Base-by-base conservation (phyloP, 2,888 invertebrate species). In the Microctonus hyperodae region DNA sequence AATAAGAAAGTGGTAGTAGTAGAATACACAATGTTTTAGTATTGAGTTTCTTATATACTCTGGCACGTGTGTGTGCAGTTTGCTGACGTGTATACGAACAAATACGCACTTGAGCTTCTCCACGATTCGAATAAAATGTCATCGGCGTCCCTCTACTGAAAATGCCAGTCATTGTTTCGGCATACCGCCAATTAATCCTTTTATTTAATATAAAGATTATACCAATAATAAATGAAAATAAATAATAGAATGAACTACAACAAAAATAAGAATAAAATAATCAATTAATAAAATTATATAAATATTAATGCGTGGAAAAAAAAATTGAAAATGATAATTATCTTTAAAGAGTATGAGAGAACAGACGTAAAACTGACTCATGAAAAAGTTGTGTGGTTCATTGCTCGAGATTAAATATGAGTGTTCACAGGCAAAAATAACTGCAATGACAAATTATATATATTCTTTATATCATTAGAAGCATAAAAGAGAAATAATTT, bases 101-200 rank as follows among this genome's bases (percentile, higher is more conserved):
- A 44, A 44, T 44, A 65, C 51, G 65, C 74, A 76, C 76, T 78
- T 76, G 76, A 76, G 73, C 73, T 74, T 20, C 22, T 35, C 72
- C 73, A 69, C 67, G 77, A 80, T 80, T 81, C 79, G 79, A 81
- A 81, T 79, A 81, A 79, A 67, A 79, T 81, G 78, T 70, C 66
- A 72, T 62, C 75, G 75, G 37, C 22, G 50, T 16, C 44, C 16
- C 16, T 16, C 16, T 6, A 33, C 72, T n/a, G 74, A 76, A 76
- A 76, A 76, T 78, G 75, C 78, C 78, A 69, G 40, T 72, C 74
- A 76, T 79, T 77, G 79, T 79, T 76, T 74, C 72, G 16, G 6
- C 44, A 44, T 44, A 16, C 44, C 16, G 7, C 56, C 63, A 57
- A 61, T 61, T 70, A 28, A 28, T 28, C 28, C 7, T 28, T 28